A percentile compares a stretch with the other conserved stretches of the same genome.
Evolutionary conservation across 2,113 vertebrate genomes (phyloP).

Genomic region (Thalassoma bifasciatum): DNA sequence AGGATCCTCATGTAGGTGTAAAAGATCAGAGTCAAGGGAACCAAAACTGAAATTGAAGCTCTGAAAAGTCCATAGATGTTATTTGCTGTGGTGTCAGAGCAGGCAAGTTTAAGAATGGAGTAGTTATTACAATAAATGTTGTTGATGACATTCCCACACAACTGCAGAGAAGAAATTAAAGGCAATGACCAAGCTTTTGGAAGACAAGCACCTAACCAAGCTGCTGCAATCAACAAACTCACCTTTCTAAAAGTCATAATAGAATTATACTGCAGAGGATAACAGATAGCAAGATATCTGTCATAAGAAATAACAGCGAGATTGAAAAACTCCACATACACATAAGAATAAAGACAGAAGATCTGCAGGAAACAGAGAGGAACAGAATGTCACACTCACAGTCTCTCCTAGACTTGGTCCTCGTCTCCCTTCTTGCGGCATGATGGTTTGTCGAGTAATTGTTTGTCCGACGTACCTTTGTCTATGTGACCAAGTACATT

Average conservation of each 20-base stretch:
- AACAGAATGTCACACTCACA: no score
- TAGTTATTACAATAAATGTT: constrained; percentile 69
- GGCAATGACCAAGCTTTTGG: background rate
- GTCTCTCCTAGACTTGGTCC: no score
- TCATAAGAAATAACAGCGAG: constrained; percentile 55
- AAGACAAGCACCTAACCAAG: constrained; percentile 43
- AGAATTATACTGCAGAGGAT: constrained; percentile 29
- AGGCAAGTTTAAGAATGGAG: constrained; percentile 66
- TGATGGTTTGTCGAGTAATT: no score
- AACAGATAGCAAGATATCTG: constrained; percentile 55
- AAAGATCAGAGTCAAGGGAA: background rate
- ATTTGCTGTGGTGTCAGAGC: constrained; percentile 52
- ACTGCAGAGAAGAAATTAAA: constrained; percentile 29
- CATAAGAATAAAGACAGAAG: background rate
- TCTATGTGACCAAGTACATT: no score
- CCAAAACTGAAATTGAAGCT: background rate
- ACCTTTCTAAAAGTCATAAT: background rate
- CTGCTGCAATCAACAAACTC: background rate
- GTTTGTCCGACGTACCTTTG: no score
- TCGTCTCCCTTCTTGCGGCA: no score
- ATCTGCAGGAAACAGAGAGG: constrained; percentile 27
- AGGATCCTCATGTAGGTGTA: constrained; percentile 55
- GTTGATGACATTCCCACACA: constrained; percentile 66
- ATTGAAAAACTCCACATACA: background rate
- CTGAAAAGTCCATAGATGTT: constrained; percentile 55